Base-by-base conservation (phyloP, 2,888 invertebrate species). In the Caenorhabditis imperialis region DNA sequence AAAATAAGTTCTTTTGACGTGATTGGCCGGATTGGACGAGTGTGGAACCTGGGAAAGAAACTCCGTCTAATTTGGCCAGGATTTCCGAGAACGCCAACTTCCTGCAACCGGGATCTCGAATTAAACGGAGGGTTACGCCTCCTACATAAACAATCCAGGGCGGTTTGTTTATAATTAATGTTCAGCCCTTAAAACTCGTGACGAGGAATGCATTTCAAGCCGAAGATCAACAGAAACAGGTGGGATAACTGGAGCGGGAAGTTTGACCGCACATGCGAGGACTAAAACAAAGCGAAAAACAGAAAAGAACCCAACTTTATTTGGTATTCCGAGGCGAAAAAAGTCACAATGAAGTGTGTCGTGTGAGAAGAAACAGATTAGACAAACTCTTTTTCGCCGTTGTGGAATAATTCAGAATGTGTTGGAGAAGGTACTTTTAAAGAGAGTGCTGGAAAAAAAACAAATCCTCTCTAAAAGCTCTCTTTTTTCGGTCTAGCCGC, bases 321-420 rank as follows among this genome's bases (percentile, higher is more conserved):
- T 67, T 67, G 42, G 37, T 51, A 57, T 67, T 57, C 67, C n/a
- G 35, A 25, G 40, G 27, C 35, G 30, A 38, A 57, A 50, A 57
- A n/a, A 45, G 55, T 37, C 35, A 67, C 67, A 67, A 67, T 57
- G 67, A 67, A 67, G 67, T 57, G 67, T 35, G 40, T 35, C 57
- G 45, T 51, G 51, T 53, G 62, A 37, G 67, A 51, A 57, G 51
- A 51, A 57, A 51, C 51, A 67, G 57, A 67, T 57, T 57, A 57
- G 67, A 67, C 57, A 67, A 35, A 50, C 50, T 30, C 55, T 42
- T 67, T 33, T 22, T 35, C 33, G 18, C 57, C 33, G 44, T 51
- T 67, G 44, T 57, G 57, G 57, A 67, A 67, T 67, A 27, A 67
- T 67, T 67, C 67, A 67, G 22, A 23, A 67, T 65, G 65, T 54